Conservation (phyloP, 35 echinoderm and acorn worm genomes). For the Heliocidaris erythrogramma region DNA sequence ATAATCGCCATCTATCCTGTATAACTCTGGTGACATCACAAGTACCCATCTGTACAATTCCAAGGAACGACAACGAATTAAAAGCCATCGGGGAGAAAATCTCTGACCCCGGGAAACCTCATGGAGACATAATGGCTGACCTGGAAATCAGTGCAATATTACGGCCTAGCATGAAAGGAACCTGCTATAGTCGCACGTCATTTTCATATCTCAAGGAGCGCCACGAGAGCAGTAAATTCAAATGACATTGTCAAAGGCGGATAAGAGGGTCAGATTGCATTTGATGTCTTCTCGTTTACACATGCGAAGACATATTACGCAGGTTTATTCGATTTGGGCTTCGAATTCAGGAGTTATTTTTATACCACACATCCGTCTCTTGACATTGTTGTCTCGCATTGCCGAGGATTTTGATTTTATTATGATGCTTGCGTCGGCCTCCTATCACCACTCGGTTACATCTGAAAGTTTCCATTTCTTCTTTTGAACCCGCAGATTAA, state of each 20-base stretch:
- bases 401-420: no score
- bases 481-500: no score
- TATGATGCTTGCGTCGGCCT: no score
- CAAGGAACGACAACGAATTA: neutral
- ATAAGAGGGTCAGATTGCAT: no score
- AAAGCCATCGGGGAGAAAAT: neutral
- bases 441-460: no score
- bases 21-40: neutral
- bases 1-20: neutral
- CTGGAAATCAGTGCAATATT: neutral
- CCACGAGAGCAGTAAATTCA: neutral
- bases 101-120: neutral
- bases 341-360: no score
- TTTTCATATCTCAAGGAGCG: neutral
- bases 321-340: no score
- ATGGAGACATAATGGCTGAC: neutral
- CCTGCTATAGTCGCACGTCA: neutral
- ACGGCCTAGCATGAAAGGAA: neutral
- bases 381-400: no score
- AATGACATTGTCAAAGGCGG: neutral
- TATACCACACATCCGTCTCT: no score
- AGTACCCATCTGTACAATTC: neutral
- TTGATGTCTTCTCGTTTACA: no score
- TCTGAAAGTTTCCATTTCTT: no score
- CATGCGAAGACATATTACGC: no score